Conservation (phyloP, 1,140 invertebrate genomes). For the Dermatophagoides farinae region DNA sequence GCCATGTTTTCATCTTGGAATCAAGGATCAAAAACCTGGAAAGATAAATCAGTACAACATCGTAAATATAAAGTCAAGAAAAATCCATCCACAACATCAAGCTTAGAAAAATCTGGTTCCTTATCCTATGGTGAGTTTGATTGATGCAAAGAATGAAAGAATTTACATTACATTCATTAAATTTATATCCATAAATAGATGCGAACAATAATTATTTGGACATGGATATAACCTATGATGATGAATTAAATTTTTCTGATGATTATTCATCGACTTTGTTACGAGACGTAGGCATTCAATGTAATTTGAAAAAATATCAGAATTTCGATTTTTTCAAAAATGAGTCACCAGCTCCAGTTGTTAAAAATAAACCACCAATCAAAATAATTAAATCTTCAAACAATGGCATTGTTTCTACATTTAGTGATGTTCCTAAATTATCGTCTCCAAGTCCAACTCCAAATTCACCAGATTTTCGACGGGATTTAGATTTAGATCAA, state of each 20-base stretch:
- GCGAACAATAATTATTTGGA: conserved; percentile 1
- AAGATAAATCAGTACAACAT: conserved; percentile 1
- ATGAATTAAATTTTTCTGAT: neutral
- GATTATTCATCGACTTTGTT: neutral
- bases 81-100: neutral
- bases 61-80: neutral
- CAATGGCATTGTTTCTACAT: conserved; percentile 13
- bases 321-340: neutral
- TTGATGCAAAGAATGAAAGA: no score
- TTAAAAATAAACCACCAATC: neutral
- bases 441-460: neutral
- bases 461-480: neutral
- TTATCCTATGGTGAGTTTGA: no score
- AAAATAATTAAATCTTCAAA: conserved; percentile 11
- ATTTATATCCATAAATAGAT: neutral
- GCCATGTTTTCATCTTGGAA: neutral
- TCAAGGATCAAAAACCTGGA: conserved; percentile 1
- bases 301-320: neutral
- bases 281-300: conserved; percentile 2
- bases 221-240: neutral
- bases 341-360: neutral
- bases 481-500: neutral
- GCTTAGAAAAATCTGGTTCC: neutral
- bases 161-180: neutral
- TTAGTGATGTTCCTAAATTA: conserved; percentile 12